Conservation (phyloP, 2,113 vertebrate species). For the Oreotragus oreotragus region DNA sequence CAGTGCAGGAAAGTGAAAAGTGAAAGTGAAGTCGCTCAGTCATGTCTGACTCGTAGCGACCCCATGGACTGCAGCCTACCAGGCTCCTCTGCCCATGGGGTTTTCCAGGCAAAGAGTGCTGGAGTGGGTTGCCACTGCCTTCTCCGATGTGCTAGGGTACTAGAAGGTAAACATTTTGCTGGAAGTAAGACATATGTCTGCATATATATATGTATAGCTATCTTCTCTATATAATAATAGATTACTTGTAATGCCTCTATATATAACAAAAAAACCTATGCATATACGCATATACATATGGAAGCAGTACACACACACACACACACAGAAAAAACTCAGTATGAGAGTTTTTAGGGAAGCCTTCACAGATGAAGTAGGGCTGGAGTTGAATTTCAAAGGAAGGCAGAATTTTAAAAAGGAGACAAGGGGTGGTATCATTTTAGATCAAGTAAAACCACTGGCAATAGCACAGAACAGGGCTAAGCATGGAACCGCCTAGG, state of each 20-base stretch:
- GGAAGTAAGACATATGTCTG: not conserved
- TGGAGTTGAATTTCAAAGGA: not conserved
- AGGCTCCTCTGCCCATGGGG: no score
- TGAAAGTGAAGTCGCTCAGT: no score
- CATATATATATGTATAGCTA: not conserved
- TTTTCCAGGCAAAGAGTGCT: no score
- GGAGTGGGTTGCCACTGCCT: no score
- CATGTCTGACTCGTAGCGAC: no score
- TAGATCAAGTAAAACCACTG: not conserved
- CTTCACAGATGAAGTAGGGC: not conserved
- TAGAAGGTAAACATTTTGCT: not conserved
- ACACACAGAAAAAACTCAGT: not conserved
- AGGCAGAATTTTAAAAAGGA: not conserved
- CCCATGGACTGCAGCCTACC: no score
- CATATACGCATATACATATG: not conserved
- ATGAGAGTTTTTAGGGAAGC: not conserved
- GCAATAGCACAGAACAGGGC: not conserved
- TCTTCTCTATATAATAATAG: not conserved
- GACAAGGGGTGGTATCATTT: not conserved
- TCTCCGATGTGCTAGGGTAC: not conserved
- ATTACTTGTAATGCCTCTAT: not conserved
- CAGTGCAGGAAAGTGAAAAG: no score
- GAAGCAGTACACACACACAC: not conserved
- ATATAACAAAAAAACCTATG: not conserved
- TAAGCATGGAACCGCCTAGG: not conserved